Percentiles rank a stretch among this genome's conserved stretches.
Evolutionary conservation across 2,888 invertebrate species (phyloP).

Genomic region (Fabriciana adippe): DNA sequence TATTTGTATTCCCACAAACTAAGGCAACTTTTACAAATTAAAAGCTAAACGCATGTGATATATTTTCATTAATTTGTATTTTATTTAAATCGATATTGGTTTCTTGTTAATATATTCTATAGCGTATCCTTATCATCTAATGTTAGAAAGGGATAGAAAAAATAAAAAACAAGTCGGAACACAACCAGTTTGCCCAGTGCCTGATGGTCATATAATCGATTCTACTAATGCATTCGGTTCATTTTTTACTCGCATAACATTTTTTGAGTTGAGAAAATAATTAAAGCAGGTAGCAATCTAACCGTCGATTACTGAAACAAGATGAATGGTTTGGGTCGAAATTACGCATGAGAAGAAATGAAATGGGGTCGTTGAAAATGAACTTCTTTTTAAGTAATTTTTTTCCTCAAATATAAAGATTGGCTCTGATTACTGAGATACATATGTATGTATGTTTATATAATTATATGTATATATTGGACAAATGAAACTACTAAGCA

Average conservation of each 20-base stretch:
- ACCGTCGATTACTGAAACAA: conserved; percentile 15
- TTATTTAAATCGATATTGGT: conserved; percentile 6
- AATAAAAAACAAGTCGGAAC: conserved; percentile 9
- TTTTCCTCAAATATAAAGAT: too few species aligned
- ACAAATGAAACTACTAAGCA: too few species aligned
- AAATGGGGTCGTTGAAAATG: conserved; percentile 4
- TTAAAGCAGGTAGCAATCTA: conserved; percentile 19
- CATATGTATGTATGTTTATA: too few species aligned
- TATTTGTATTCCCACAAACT: too few species aligned
- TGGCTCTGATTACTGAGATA: too few species aligned
- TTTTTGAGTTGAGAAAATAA: conserved; percentile 18
- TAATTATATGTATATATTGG: too few species aligned
- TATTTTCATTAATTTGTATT: not conserved
- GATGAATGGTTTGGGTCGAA: conserved; percentile 12
- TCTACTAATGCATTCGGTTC: conserved; percentile 50
- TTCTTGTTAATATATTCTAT: not conserved
- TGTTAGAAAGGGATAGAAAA: conserved; percentile 17
- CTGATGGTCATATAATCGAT: conserved; percentile 65
- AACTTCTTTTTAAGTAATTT: too few species aligned
- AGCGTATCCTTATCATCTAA: not conserved
- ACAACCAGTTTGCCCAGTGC: conserved; percentile 53
- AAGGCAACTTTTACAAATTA: not conserved
- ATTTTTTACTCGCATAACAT: conserved; percentile 53
- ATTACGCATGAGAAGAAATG: not conserved
- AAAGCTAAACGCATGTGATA: not conserved